Evolutionary conservation across 1,140 invertebrate species (phyloP).

Genomic region (Ptiloglossa arizonensis): DNA sequence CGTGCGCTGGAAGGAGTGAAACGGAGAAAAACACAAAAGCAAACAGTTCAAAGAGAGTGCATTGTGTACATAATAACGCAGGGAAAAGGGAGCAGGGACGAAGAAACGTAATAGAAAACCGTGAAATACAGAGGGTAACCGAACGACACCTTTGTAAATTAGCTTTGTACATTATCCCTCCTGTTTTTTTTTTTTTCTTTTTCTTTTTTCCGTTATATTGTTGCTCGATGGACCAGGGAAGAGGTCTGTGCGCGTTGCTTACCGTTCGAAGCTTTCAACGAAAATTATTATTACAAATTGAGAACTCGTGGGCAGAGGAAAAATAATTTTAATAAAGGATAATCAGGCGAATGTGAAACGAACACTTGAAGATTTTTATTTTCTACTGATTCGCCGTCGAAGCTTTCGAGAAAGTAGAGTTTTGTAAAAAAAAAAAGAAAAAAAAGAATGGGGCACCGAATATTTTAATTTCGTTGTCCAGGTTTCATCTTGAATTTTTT

Average conservation of each 20-base stretch:
- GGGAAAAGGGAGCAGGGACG: conserved; percentile 29
- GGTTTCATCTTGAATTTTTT: neutral
- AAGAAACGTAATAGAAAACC: conserved; percentile 23
- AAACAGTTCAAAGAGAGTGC: conserved; percentile 44
- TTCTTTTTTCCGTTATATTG: neutral
- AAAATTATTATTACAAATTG: neutral
- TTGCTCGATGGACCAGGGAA: neutral
- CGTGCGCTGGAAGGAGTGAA: conserved; percentile 14
- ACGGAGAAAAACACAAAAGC: conserved; percentile 29
- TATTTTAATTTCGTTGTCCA: too few relatives aligned
- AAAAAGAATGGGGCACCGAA: too few relatives aligned
- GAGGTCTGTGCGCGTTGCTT: neutral
- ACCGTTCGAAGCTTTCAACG: neutral
- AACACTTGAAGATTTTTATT: neutral
- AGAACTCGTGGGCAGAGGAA: neutral
- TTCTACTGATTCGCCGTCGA: too few relatives aligned
- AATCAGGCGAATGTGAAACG: too few relatives aligned
- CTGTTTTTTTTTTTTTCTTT: conserved; percentile 12
- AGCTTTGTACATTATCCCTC: conserved; percentile 50
- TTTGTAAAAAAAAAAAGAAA: too few relatives aligned
- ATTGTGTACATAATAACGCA: conserved; percentile 52
- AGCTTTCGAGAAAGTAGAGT: too few relatives aligned
- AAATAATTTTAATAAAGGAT: neutral
- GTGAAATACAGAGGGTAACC: conserved; percentile 47
- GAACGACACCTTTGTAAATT: conserved; percentile 56